Evolutionary conservation across 37 sponge, comb jelly and placozoan genomes (phyloP).

Genomic region (Halichondria panicea): DNA sequence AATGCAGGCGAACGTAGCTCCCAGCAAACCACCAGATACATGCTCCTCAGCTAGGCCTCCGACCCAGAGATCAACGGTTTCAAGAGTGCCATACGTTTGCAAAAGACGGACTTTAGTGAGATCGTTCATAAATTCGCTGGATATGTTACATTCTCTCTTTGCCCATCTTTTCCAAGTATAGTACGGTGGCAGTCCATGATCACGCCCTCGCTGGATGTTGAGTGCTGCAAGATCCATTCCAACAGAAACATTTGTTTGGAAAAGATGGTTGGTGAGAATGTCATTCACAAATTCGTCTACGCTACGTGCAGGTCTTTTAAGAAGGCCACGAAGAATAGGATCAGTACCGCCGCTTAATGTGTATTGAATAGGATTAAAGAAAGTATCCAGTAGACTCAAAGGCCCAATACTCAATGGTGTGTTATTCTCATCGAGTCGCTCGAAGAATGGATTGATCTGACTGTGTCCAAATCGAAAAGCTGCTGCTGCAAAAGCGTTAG

Average conservation of each 20-base stretch:
- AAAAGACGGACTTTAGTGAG: slow-evolving; percentile 33
- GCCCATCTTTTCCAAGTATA: slow-evolving; percentile 41
- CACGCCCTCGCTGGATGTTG: slow-evolving; percentile 88
- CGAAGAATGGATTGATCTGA: slow-evolving; percentile 50
- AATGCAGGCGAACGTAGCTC: slow-evolving; percentile 89
- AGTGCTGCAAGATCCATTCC: slow-evolving; percentile 74
- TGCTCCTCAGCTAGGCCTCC: slow-evolving; percentile 79
- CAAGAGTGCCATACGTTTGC: slow-evolving; percentile 51
- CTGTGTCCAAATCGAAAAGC: slow-evolving; percentile 81
- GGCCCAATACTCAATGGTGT: slow-evolving; percentile 15
- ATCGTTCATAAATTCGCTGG: slow-evolving; percentile 22
- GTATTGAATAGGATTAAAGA: slow-evolving; percentile 44
- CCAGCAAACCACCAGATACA: slow-evolving; percentile 70
- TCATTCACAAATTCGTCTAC: slow-evolving; percentile 68
- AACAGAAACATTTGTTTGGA: slow-evolving; percentile 7
- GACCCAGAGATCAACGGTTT: slow-evolving; percentile 74
- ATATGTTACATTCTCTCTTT: not conserved
- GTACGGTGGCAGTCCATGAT: slow-evolving; percentile 88
- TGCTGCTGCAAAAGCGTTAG: slow-evolving; percentile 65
- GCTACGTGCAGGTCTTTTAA: slow-evolving; percentile 16
- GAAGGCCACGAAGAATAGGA: slow-evolving; percentile 71
- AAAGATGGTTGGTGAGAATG: slow-evolving; percentile 68
- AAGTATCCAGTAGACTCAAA: slow-evolving; percentile 36
- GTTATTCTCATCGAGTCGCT: slow-evolving; percentile 36
- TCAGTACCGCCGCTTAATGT: slow-evolving; percentile 59